Conservation (phyloP, 2,797 vertebrate genomes). For the Alauda arvensis region DNA sequence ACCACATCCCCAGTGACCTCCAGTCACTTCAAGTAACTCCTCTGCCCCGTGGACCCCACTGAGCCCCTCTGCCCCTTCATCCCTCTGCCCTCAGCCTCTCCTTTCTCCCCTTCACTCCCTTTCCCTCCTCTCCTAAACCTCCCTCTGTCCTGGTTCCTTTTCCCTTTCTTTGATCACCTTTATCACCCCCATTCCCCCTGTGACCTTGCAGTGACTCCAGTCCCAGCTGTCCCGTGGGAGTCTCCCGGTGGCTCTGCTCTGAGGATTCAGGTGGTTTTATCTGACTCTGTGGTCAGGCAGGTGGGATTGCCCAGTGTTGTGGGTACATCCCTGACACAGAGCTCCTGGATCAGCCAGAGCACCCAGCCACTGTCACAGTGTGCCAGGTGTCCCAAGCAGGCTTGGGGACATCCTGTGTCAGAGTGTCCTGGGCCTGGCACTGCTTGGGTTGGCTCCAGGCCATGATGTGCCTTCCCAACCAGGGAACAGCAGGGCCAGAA, state of each 20-base stretch:
- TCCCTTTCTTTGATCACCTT: not conserved
- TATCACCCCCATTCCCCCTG: no score
- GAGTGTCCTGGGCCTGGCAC: not conserved
- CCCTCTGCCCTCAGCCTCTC: not conserved
- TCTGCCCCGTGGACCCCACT: not conserved
- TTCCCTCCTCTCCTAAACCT: not conserved
- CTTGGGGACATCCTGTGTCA: not conserved
- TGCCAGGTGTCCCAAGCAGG: not conserved
- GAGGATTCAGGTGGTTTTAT: not conserved
- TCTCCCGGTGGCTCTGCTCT: fast-evolving
- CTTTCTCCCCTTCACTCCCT: not conserved
- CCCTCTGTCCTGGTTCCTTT: not conserved
- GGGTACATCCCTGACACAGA: not conserved
- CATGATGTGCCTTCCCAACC: not conserved
- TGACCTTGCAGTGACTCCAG: not conserved
- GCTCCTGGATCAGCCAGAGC: not conserved
- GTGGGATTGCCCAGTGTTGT: not conserved
- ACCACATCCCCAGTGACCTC: not conserved
- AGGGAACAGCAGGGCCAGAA: not conserved
- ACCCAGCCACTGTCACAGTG: fast-evolving
- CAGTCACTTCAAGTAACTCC: not conserved
- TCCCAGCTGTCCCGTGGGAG: fast-evolving
- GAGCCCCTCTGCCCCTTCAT: not conserved
- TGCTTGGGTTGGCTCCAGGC: not conserved
- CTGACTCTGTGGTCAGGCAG: not conserved